Base-by-base conservation (phyloP, 2,797 vertebrate species). In the Myripristis jacobus region DNA sequence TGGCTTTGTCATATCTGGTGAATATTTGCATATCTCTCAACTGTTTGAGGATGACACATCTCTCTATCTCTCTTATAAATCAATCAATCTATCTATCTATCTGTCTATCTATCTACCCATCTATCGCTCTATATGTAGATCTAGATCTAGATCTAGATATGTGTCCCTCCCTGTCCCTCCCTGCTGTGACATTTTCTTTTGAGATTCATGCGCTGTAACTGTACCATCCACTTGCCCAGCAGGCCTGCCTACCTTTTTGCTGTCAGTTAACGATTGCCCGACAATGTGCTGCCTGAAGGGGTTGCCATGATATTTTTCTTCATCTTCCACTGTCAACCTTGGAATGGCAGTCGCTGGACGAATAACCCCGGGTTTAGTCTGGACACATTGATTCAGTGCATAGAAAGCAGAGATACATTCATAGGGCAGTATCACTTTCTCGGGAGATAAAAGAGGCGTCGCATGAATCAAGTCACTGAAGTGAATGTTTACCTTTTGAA, bases 321-420 rank as follows among this genome's bases (percentile, higher is more conserved):
- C 83, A 24, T 89, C 88, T 29, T 90, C 91, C 73, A 93, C 86
- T 36, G 83, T 75, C 73, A 92, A 87, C 90, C 91, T 95, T 51
- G 93, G 92, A 91, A 94, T 94, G 65, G 94, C 84, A 15, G 89
- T 82, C 71, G 92, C 87, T 0, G 97, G 96, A 36, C 95, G 95
- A 87, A 97, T 96, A 16, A 98, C 93, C 67, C 96, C 96, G 43
- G 96, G 97, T 80, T 95, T 98, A 22, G 95, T 98, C 96, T 97
- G 88, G 19, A 82, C 16, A 66, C 7, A 7, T 22, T 12, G 10
- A 70, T 77, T 94, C 94, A 78, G 93, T 95, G 92, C 95, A 63
- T 65, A 41, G 51, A 57, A 36, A 70, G 12, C 34, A 67, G 12
- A 38, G 19, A 22, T 13, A 9, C 60, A 53, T 65, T 55, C 0